Evolutionary conservation across 1,140 invertebrate species (phyloP), one percentile per base, ranked within the genome.

Genomic region (Calliopsis andreniformis): DNA sequence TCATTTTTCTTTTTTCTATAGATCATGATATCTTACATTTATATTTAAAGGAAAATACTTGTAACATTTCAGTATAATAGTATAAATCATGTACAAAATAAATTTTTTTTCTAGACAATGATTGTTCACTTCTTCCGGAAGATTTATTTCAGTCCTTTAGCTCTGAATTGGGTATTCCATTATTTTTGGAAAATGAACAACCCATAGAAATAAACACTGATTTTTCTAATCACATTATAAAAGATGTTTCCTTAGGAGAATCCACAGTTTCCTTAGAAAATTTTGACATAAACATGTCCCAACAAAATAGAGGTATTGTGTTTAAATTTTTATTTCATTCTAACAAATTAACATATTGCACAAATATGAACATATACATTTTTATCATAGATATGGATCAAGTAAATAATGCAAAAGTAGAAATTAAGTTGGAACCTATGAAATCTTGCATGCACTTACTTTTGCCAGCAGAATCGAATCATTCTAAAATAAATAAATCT

Each of bases 91-190:
- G 18, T n/a, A n/a, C 18, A 5, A 23, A 35, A 53, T 39, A 16
- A 0, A 49, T 20, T 25, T 62, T 28, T 45, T 45, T 39, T 45
- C 45, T 45, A 71, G 30, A 71, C 5, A 30, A 8, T 0, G 30
- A 71, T 47, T 63, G 45, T 45, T 68, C 6, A 14, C n/a, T 64
- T 35, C 28, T 75, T 6, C 5, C 45, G 8, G 89, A 91, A 53
- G 88, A 91, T 43, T 88, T 91, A 47, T 82, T 91, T 32, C 86
- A 91, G 71, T 80, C 84, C 12, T 77, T 90, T 16, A 87, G 87
- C 45, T 87, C 84, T 0, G 89, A 89, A 59, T 64, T 90, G 64
- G 89, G 89, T 47, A 89, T 91, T 42, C 85, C 89, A 12, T 56
- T 86, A 7, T 59, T 86, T 0, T 56, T 85, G 12, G 85, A 83